phyloP scores from a whole-genome alignment of 1,140 invertebrate genomes.

The Eubasilissa regina region DNA sequence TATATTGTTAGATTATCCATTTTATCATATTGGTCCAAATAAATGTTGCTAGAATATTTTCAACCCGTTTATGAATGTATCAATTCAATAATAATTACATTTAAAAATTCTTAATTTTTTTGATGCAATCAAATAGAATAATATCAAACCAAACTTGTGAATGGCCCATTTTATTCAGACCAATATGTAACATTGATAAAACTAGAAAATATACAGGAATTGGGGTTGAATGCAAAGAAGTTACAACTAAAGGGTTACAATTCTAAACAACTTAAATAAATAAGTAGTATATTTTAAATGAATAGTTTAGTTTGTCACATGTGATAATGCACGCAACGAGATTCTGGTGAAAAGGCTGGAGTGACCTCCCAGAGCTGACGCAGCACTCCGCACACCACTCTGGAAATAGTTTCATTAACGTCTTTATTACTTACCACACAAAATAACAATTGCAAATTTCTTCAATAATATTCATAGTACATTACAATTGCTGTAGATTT shows the following conservation, averaged over 20 bases:
- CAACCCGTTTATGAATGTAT: too few relatives aligned
- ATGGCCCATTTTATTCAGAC: background rate
- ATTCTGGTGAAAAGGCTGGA: slow-evolving; percentile 27
- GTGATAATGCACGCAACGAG: slow-evolving; percentile 38
- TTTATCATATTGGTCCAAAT: slow-evolving; percentile 14
- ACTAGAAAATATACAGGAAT: slow-evolving; percentile 19
- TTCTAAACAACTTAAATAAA: slow-evolving; percentile 30
- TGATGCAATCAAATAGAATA: too few relatives aligned
- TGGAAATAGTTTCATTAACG: background rate
- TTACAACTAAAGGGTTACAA: slow-evolving; percentile 21
- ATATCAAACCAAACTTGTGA: too few relatives aligned
- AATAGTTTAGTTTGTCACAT: slow-evolving; percentile 14
- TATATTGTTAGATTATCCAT: slow-evolving; percentile 18
- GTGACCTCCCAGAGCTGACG: background rate
- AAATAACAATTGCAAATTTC: too few relatives aligned
- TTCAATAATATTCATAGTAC: too few relatives aligned
- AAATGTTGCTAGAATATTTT: background rate
- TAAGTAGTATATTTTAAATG: background rate
- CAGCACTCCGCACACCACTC: slow-evolving; percentile 2
- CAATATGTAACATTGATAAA: slow-evolving; percentile 12
- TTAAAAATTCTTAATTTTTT: too few relatives aligned
- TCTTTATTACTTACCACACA: too few relatives aligned
- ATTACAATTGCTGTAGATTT: too few relatives aligned
- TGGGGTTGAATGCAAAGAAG: background rate
- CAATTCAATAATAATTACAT: too few relatives aligned